Percentiles rank a stretch among this genome's conserved stretches.
These are phyloP conservation scores for Ectemnius continuus DNA, from an alignment of 2,888 invertebrate species.

Conservation along the genomic window DNA sequence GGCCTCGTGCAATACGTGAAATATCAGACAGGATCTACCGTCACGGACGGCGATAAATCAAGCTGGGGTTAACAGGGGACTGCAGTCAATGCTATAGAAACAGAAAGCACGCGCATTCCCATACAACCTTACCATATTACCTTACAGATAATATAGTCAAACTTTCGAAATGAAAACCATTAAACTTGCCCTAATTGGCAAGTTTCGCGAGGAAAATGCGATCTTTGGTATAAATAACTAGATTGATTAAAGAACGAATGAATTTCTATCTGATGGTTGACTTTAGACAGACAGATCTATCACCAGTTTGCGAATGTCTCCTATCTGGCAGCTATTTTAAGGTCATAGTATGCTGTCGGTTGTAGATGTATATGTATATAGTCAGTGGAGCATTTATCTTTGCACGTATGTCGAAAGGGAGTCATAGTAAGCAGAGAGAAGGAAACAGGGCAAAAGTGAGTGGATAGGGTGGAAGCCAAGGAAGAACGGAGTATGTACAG, in stretches of 20 bases:
- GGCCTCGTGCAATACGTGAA: conserved; percentile 63
- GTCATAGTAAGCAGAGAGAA: conserved; percentile 1
- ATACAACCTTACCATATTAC: conserved; percentile 30
- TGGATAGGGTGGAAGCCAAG: conserved; percentile 35
- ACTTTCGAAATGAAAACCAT: too few relatives aligned
- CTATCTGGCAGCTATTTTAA: conserved; percentile 64
- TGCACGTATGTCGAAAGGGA: conserved; percentile 34
- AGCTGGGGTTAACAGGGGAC: conserved; percentile 56
- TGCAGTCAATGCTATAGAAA: conserved; percentile 62
- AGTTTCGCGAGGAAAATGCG: too few relatives aligned
- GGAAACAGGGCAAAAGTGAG: conserved; percentile 38
- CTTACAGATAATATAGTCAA: too few relatives aligned
- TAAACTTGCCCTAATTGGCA: too few relatives aligned
- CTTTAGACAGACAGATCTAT: conserved; percentile 28
- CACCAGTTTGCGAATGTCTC: conserved; percentile 69
- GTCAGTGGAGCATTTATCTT: not conserved
- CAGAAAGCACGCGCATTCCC: conserved; percentile 58
- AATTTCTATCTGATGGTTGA: too few relatives aligned
- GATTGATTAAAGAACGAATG: too few relatives aligned
- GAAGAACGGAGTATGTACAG: conserved; percentile 38
- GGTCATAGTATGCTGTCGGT: conserved; percentile 60
- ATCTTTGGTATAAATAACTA: too few relatives aligned
- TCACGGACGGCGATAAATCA: conserved; percentile 66
- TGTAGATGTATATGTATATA: conserved; percentile 38
- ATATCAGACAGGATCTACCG: conserved; percentile 65